Percentiles rank a stretch among this genome's conserved stretches.
phyloP scores from a whole-genome alignment of 2,888 invertebrate species.

The Heliconius cydno region DNA sequence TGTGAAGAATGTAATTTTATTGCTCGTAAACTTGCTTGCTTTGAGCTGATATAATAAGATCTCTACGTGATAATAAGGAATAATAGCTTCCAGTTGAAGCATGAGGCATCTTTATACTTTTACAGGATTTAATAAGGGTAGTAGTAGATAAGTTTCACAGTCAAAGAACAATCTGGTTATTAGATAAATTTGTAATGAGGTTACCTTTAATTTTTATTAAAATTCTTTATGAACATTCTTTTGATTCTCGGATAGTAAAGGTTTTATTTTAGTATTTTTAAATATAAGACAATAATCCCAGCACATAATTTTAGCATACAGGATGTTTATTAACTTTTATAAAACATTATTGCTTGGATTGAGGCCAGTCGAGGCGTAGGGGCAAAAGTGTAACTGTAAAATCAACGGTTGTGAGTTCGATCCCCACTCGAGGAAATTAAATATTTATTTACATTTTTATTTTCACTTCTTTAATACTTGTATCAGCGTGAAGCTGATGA shows the following conservation, averaged over 20 bases:
- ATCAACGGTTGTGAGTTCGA: too few relatives aligned
- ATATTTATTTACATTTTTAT: too few relatives aligned
- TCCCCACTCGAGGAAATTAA: too few relatives aligned
- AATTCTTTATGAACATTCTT: not conserved
- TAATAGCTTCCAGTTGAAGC: slow-evolving; percentile 19
- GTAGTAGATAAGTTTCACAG: not conserved
- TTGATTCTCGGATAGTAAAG: not conserved
- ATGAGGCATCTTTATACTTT: slow-evolving; percentile 13
- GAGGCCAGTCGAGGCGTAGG: too few relatives aligned
- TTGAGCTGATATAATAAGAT: slow-evolving; percentile 50
- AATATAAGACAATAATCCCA: not conserved
- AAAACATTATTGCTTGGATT: not conserved
- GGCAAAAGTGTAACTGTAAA: too few relatives aligned
- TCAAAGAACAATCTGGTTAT: not conserved
- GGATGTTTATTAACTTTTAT: not conserved
- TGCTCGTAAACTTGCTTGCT: slow-evolving; percentile 59
- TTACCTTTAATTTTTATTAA: not conserved
- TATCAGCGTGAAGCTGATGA: too few relatives aligned
- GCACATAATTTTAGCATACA: not conserved
- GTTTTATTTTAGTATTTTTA: not conserved
- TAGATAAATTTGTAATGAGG: too few relatives aligned
- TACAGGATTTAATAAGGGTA: slow-evolving; percentile 1
- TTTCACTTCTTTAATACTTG: too few relatives aligned
- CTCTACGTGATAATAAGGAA: slow-evolving; percentile 35
- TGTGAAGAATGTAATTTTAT: slow-evolving; percentile 60